A percentile compares a stretch with the other conserved stretches of the same genome.
These are phyloP conservation scores for Myiotriccus ornatus DNA, from an alignment of 2,797 vertebrate species.

Conservation along the genomic window DNA sequence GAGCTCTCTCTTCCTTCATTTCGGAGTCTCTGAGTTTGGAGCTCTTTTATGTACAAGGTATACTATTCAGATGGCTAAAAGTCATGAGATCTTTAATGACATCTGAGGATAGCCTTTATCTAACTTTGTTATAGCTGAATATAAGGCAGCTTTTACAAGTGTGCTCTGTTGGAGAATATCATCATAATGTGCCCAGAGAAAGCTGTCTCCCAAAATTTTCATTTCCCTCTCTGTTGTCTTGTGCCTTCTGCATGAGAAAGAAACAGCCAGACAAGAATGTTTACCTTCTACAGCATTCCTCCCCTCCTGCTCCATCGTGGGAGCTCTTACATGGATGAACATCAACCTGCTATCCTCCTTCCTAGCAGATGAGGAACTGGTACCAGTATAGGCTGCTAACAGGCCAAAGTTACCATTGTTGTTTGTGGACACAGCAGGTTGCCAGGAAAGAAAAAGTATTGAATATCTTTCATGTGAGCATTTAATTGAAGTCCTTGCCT, in stretches of 20 bases:
- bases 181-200: not conserved
- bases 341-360: not conserved
- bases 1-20: not conserved
- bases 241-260: not conserved
- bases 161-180: not conserved
- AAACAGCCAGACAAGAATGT: not conserved
- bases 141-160: not conserved
- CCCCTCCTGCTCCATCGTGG: fast-evolving
- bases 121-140: not conserved
- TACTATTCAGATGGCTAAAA: not conserved
- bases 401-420: not conserved
- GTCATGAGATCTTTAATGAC: not conserved
- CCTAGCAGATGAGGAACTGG: not conserved
- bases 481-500: not conserved
- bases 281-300: not conserved
- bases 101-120: not conserved
- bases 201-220: not conserved
- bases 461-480: not conserved
- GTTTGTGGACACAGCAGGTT: not conserved
- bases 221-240: not conserved
- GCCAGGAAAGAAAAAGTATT: not conserved
- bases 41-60: not conserved
- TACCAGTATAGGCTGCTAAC: not conserved
- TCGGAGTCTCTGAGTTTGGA: not conserved
- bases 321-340: not conserved